Percentiles rank a stretch among this genome's conserved stretches.
These are phyloP conservation scores for Turdus rufiventris DNA, from an alignment of 2,113 vertebrate genomes.

Conservation along the genomic window DNA sequence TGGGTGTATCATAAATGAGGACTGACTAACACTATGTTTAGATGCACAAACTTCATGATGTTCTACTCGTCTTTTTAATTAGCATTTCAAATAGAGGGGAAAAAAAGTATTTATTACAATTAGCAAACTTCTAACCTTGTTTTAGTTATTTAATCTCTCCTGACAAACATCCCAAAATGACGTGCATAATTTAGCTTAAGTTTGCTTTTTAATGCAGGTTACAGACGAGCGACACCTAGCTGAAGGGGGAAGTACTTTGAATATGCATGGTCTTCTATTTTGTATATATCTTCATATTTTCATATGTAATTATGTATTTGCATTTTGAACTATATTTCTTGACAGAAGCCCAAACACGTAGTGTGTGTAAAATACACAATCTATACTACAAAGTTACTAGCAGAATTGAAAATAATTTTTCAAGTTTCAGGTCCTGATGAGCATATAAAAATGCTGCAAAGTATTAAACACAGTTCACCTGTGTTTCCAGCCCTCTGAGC, in stretches of 20 bases:
- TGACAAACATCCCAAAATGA: neutral
- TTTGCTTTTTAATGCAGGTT: neutral
- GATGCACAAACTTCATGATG: neutral
- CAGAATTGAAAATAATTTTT: neutral
- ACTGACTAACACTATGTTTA: neutral
- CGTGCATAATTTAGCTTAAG: neutral
- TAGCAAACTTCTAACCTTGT: neutral
- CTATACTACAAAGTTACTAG: neutral
- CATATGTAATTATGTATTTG: neutral
- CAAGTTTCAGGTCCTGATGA: neutral
- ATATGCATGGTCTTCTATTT: neutral
- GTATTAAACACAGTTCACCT: neutral
- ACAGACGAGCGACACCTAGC: slow-evolving; percentile 21
- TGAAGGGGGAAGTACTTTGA: neutral
- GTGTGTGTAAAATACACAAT: neutral
- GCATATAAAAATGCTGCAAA: neutral
- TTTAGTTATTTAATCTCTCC: neutral
- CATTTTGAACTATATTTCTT: neutral
- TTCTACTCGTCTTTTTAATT: neutral
- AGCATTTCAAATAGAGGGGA: neutral
- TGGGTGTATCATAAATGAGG: neutral
- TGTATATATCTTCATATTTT: neutral
- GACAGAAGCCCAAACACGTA: neutral
- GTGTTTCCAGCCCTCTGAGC: neutral
- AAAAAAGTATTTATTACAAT: neutral